phyloP scores from a whole-genome alignment of 2,888 invertebrate genomes.

The Eristalis intricaria region DNA sequence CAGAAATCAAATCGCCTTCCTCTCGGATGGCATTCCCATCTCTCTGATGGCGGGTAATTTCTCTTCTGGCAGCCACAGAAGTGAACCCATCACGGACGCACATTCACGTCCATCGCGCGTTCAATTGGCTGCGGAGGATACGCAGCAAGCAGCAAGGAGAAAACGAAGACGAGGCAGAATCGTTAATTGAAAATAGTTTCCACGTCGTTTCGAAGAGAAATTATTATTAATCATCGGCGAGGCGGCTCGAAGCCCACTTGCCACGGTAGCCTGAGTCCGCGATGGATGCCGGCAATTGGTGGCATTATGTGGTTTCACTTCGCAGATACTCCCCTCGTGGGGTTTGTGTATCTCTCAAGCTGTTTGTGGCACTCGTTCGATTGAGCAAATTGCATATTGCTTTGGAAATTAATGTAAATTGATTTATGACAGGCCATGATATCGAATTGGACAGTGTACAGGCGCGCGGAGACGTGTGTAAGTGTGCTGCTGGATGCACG shows the following conservation, averaged over 20 bases:
- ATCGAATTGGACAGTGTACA: conserved; percentile 17
- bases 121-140: not conserved
- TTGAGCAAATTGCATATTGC: conserved; percentile 71
- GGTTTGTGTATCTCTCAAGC: conserved; percentile 59
- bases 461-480: not conserved
- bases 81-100: not conserved
- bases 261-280: conserved; percentile 6
- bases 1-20: conserved; percentile 29
- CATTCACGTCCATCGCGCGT: not conserved
- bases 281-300: conserved; percentile 67
- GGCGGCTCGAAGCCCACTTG: conserved; percentile 30
- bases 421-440: conserved; percentile 63
- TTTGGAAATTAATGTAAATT: conserved; percentile 67
- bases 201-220: conserved; percentile 64
- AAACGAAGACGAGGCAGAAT: conserved; percentile 9
- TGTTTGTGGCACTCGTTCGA: conserved; percentile 66
- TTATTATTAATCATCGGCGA: conserved; percentile 68
- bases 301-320: conserved; percentile 60
- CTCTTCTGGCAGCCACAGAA: not conserved
- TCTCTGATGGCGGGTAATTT: not conserved
- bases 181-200: conserved; percentile 72
- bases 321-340: conserved; percentile 21
- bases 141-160: not conserved
- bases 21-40: not conserved
- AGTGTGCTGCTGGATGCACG: not conserved